A percentile compares a stretch with the other conserved stretches of the same genome.
These are phyloP conservation scores for Champsocephalus gunnari DNA, from an alignment of 2,797 vertebrate species.

Conservation along the genomic window DNA sequence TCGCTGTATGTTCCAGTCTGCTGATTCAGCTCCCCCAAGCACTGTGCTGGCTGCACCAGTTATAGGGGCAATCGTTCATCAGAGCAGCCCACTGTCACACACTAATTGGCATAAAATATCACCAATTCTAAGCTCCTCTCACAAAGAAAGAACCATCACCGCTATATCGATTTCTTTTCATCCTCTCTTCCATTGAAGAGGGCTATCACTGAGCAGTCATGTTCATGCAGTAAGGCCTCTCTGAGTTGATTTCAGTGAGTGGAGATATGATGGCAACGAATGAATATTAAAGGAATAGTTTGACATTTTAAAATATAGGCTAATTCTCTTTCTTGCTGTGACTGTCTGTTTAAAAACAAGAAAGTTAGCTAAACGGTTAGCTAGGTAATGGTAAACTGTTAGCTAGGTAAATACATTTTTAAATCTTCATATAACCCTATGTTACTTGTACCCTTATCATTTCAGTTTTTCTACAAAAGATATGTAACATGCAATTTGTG, in stretches of 20 bases:
- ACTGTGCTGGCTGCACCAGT: conserved; percentile 76
- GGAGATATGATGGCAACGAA: conserved; percentile 21
- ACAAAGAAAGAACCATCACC: conserved; percentile 75
- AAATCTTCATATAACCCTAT: not conserved
- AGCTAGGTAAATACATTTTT: not conserved
- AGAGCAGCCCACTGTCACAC: conserved; percentile 79
- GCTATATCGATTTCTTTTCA: conserved; percentile 73
- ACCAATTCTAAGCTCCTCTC: conserved; percentile 77
- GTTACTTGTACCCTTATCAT: not conserved
- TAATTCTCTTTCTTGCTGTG: not conserved
- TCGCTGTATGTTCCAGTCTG: conserved; percentile 81
- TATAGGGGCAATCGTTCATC: conserved; percentile 82
- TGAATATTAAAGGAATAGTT: conserved; percentile 21
- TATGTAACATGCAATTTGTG: not conserved
- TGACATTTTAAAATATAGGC: not conserved
- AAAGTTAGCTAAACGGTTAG: not conserved
- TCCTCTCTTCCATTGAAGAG: conserved; percentile 55
- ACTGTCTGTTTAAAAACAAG: not conserved
- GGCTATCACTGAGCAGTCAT: conserved; percentile 51
- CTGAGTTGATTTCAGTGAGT: conserved; percentile 25
- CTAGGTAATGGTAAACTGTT: not conserved
- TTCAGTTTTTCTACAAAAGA: conserved; percentile 7
- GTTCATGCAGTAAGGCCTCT: conserved; percentile 13
- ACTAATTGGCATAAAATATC: conserved; percentile 90
- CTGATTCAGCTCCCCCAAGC: conserved; percentile 84